Percentiles rank a stretch among this genome's conserved stretches.
phyloP scores from a whole-genome alignment of 2,797 vertebrate species.

The Hemitrygon akajei region DNA sequence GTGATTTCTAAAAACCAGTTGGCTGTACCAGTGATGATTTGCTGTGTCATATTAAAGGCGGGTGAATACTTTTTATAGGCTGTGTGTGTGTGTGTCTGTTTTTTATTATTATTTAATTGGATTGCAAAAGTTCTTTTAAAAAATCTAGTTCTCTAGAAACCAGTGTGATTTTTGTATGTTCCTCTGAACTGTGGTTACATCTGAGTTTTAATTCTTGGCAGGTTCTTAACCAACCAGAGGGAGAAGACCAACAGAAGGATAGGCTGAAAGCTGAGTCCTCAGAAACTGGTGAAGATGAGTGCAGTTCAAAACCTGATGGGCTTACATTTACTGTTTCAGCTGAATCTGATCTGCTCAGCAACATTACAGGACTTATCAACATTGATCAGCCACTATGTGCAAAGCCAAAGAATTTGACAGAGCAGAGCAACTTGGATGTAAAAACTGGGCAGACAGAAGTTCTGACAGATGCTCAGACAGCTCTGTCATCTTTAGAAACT shows the following conservation, averaged over 20 bases:
- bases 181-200: not conserved
- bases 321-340: constrained; percentile 45
- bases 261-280: constrained; percentile 59
- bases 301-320: constrained; percentile 43
- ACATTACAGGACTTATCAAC: constrained; percentile 51
- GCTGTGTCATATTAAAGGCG: no score
- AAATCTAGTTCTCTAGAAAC: no score
- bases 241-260: constrained; percentile 81
- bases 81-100: no score
- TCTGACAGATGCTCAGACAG: not conserved
- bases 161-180: not conserved
- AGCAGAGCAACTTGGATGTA: constrained; percentile 43
- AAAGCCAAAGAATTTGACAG: constrained; percentile 45
- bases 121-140: no score
- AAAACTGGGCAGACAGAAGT: constrained; percentile 37
- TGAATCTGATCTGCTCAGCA: constrained; percentile 47
- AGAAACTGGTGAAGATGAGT: constrained; percentile 51
- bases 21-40: no score
- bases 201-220: constrained; percentile 49
- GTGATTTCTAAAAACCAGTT: no score
- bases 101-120: no score
- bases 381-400: constrained; percentile 51
- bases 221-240: constrained; percentile 95
- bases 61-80: no score
- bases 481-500: constrained; percentile 42